These are phyloP conservation scores for Heliconius himera DNA, from an alignment of 1,140 invertebrate species.

Conservation along the genomic window DNA sequence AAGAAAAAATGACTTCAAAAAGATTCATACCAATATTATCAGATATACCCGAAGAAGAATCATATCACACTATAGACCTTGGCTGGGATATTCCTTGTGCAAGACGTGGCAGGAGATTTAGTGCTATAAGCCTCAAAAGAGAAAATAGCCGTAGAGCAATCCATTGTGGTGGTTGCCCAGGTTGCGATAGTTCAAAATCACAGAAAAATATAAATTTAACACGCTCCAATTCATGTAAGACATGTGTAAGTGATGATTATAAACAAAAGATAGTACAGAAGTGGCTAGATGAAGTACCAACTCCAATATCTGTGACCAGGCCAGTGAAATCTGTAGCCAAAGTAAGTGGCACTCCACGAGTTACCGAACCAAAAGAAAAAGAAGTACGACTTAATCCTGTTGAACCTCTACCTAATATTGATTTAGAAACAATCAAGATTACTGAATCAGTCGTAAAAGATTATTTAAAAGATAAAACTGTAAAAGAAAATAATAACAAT, in stretches of 20 bases:
- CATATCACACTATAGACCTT: constrained; percentile 73
- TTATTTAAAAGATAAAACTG: constrained; percentile 35
- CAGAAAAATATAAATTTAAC: constrained; percentile 55
- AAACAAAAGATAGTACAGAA: constrained; percentile 82
- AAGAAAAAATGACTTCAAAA: constrained; percentile 92
- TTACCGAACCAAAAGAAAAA: constrained; percentile 62
- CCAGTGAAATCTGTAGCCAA: constrained; percentile 72
- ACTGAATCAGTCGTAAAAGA: constrained; percentile 45
- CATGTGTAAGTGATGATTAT: constrained; percentile 82
- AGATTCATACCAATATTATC: constrained; percentile 90
- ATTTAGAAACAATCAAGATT: constrained; percentile 42
- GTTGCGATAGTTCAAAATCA: constrained; percentile 80
- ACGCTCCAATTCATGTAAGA: constrained; percentile 79
- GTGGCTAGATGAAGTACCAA: constrained; percentile 89
- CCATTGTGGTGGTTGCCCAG: constrained; percentile 85
- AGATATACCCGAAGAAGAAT: constrained; percentile 91
- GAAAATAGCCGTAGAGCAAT: constrained; percentile 81
- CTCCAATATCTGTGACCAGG: constrained; percentile 46
- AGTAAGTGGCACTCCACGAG: constrained; percentile 72
- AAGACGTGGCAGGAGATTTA: constrained; percentile 69
- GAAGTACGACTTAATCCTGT: constrained; percentile 43
- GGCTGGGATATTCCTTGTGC: constrained; percentile 77
- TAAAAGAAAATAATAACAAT: constrained; percentile 29
- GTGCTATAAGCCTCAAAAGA: constrained; percentile 80
- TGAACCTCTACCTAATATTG: constrained; percentile 48